Evolutionary conservation across 2,113 vertebrate genomes (phyloP), one percentile per base, ranked within the genome.

Genomic region (Saccopteryx bilineata): DNA sequence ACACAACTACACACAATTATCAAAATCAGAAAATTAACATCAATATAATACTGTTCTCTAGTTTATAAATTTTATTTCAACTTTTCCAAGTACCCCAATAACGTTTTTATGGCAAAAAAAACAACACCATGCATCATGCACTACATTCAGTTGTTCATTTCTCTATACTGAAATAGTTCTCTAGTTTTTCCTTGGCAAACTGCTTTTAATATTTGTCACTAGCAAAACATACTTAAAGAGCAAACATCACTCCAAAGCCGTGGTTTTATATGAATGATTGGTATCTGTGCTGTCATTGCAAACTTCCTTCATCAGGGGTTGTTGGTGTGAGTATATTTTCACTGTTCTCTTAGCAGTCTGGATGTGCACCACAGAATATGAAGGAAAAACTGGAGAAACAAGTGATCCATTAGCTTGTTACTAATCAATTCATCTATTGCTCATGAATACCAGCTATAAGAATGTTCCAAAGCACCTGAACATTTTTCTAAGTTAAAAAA

Each of bases 11-110:
- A 71, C 46, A 26, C 14, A 26, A 46, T 65, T 75, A 85, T 79
- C 76, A 90, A 95, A 87, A 85, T 83, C 52, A 74, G 33, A 91
- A 92, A 94, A 85, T 68, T 81, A 72, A 72, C 24, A 33, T n/a
- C 79, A 63, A 71, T 65, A 79, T 5, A 82, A 76, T 83, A 54
- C 4, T 80, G 24, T 78, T 92, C 68, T 65, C 28, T 76, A 84
- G 69, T 39, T 52, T 50, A 66, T 50, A 87, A 28, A 61, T 56
- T 87, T 92, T 39, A 81, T 56, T 95, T 12, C 65, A 18, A 84
- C 71, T 90, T 84, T 66, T 76, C 26, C 52, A 72, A 88, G 31
- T 75, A 39, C 80, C 63, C 14, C 28, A 54, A 90, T 91, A 75
- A 58, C 78, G 46, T 31, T 90, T 87, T 96, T 17, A 87, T 79